These are phyloP conservation scores for Tangara arthus DNA, from an alignment of 2,797 vertebrate species.

Conservation along the genomic window DNA sequence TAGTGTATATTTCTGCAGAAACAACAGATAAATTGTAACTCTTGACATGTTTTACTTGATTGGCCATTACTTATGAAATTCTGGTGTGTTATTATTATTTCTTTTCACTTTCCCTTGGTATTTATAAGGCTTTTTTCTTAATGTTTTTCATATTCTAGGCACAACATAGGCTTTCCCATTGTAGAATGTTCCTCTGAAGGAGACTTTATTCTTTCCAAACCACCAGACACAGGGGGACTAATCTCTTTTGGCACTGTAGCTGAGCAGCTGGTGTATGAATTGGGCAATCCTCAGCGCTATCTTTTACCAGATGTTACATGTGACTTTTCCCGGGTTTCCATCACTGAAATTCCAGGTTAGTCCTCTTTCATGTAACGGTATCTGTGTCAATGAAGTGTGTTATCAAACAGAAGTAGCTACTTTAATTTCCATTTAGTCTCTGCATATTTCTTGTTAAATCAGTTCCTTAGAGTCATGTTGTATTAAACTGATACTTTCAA, in stretches of 20 bases:
- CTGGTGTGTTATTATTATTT: background rate
- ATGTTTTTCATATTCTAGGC: slow-evolving; percentile 75
- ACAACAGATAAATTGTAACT: background rate
- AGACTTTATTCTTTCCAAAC: slow-evolving; percentile 82
- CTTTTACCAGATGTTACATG: slow-evolving; percentile 86
- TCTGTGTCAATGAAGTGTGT: background rate
- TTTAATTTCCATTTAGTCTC: background rate
- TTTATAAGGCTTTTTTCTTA: background rate
- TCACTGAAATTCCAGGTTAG: slow-evolving; percentile 84
- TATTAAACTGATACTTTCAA: background rate
- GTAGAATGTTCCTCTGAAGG: slow-evolving; percentile 82
- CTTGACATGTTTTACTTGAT: background rate
- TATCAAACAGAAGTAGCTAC: background rate
- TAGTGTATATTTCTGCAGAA: background rate
- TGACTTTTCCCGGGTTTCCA: slow-evolving; percentile 84
- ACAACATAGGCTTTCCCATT: slow-evolving; percentile 86
- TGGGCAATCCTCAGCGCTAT: slow-evolving; percentile 81
- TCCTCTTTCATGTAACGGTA: background rate
- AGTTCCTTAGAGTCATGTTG: background rate
- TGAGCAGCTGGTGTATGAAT: slow-evolving; percentile 88
- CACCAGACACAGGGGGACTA: slow-evolving; percentile 79
- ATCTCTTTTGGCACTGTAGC: slow-evolving; percentile 84
- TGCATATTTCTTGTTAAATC: background rate
- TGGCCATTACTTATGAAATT: background rate
- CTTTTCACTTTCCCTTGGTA: background rate